A percentile compares a stretch with the other conserved stretches of the same genome.
Evolutionary conservation across 2,113 vertebrate genomes (phyloP).

Genomic region (Menura novaehollandiae): DNA sequence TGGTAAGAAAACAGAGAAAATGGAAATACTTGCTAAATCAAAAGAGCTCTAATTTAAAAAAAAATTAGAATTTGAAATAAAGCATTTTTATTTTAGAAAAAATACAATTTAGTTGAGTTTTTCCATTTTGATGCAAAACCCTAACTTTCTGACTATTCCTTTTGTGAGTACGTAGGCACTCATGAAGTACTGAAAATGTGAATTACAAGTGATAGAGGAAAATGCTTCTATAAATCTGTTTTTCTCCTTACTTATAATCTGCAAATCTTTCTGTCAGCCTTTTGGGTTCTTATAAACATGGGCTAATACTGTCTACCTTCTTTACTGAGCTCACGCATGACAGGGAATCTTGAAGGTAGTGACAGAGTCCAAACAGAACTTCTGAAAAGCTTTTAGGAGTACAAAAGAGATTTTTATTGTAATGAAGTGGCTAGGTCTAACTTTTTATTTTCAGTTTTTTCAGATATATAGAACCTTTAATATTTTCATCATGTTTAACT

Average conservation of each 20-base stretch:
- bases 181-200: not conserved
- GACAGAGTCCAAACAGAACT: not conserved
- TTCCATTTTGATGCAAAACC: not conserved
- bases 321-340: not conserved
- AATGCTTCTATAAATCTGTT: not conserved
- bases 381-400: not conserved
- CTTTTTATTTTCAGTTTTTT: not conserved
- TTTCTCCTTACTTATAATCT: not conserved
- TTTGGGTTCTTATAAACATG: not conserved
- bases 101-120: not conserved
- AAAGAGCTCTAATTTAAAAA: not conserved
- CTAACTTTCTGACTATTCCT: not conserved
- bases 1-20: not conserved
- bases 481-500: not conserved
- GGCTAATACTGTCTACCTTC: not conserved
- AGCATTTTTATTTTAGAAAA: not conserved
- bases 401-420: not conserved
- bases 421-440: not conserved
- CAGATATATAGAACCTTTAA: not conserved
- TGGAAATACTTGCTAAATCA: not conserved
- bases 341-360: not conserved
- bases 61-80: not conserved
- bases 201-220: not conserved
- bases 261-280: not conserved
- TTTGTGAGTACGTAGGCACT: not conserved